phyloP scores from a whole-genome alignment of 2,888 invertebrate genomes.

The Trissoscelio sp. region DNA sequence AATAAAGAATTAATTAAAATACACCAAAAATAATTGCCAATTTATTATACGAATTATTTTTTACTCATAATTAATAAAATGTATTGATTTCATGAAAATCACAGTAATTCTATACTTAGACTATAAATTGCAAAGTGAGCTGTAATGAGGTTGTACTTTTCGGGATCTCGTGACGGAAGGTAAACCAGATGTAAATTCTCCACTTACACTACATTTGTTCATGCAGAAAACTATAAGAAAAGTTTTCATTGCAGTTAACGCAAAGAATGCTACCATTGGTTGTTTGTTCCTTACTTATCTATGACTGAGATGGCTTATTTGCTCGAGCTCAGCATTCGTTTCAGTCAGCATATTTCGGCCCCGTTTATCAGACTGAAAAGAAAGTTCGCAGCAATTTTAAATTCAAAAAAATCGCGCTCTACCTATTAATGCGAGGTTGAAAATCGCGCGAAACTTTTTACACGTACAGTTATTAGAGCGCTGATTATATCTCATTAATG shows the following conservation, averaged over 20 bases:
- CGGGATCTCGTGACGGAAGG: background rate
- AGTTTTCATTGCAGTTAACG: slow-evolving; percentile 44
- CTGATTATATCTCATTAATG: slow-evolving; percentile 8
- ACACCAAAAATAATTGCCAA: too few species aligned
- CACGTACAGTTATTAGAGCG: slow-evolving; percentile 1
- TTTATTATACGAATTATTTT: too few species aligned
- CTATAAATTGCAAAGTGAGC: slow-evolving; percentile 33
- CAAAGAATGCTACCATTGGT: slow-evolving; percentile 43
- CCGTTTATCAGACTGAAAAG: slow-evolving; percentile 52
- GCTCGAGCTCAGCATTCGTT: slow-evolving; percentile 44
- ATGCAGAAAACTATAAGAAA: slow-evolving; percentile 47
- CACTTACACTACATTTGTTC: slow-evolving; percentile 36
- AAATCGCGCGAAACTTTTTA: background rate
- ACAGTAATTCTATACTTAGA: slow-evolving; percentile 3
- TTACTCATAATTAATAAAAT: background rate
- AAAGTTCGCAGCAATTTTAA: slow-evolving; percentile 32
- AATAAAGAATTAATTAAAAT: too few species aligned
- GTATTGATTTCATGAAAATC: background rate
- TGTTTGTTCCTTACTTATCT: slow-evolving; percentile 51
- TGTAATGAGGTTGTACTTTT: slow-evolving; percentile 35
- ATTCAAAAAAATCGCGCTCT: slow-evolving; percentile 30
- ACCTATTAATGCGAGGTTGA: slow-evolving; percentile 14
- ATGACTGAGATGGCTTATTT: slow-evolving; percentile 53
- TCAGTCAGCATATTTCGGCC: slow-evolving; percentile 49
- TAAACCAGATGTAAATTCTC: slow-evolving; percentile 35